Evolutionary conservation across 2,888 invertebrate genomes (phyloP).

Genomic region (Trachelus tabidus): DNA sequence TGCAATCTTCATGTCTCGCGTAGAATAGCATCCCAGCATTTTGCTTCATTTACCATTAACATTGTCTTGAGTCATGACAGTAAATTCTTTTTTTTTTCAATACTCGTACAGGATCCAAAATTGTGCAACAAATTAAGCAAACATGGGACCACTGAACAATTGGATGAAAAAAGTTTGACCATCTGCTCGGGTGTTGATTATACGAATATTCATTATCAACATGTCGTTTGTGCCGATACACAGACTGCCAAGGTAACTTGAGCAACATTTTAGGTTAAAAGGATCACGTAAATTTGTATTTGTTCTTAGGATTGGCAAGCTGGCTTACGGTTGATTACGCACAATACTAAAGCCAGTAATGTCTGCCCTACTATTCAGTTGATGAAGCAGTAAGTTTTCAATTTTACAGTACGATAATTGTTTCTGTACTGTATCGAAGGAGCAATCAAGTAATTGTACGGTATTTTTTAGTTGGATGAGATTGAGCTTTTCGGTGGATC

Average conservation of each 20-base stretch:
- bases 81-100: not conserved
- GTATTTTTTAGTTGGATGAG: constrained; percentile 73
- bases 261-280: not conserved
- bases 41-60: not conserved
- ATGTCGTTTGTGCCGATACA: constrained; percentile 69
- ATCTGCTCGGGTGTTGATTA: constrained; percentile 72
- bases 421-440: not conserved
- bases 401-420: not conserved
- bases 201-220: constrained; percentile 71
- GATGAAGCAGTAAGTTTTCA: constrained; percentile 92
- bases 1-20: not conserved
- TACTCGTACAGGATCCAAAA: constrained; percentile 60
- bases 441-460: not conserved
- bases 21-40: not conserved
- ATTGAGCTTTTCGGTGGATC: constrained; percentile 73
- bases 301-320: constrained; percentile 86
- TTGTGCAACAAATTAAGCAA: constrained; percentile 63
- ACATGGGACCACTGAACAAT: constrained; percentile 50
- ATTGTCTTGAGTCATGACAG: not conserved
- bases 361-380: constrained; percentile 92
- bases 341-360: constrained; percentile 94
- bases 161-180: constrained; percentile 71
- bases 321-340: constrained; percentile 84
- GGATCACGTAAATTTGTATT: constrained; percentile 31
- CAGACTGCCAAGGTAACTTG: constrained; percentile 68